Base-by-base conservation (phyloP, 2,113 vertebrate genomes). In the Apistogramma diplotaenia region DNA sequence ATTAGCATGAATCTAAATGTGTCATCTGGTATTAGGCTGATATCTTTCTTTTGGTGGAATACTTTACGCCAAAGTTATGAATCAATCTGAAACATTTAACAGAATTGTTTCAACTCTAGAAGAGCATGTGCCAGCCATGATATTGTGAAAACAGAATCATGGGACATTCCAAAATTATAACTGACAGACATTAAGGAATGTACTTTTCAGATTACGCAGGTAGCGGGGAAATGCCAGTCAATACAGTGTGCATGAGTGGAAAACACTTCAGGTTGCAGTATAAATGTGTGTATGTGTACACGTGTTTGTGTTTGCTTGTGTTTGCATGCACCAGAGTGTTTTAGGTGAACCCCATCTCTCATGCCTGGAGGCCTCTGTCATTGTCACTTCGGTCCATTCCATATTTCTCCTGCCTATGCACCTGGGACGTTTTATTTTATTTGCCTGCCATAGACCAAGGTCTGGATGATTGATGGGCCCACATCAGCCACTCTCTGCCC, bases 351-450 rank as follows among this genome's bases (percentile, higher is more conserved):
- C 79, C 58, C 19, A 35, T 79, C 29, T 81, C 81, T 89, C 79
- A 85, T 78, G 81, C 78, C 83, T 80, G 59, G 40, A 80, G 82
- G 84, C 40, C 73, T 92, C 86, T 76, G 79, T 92, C 90, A 91
- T 84, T 92, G 91, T 93, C 92, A 88, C 82, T 82, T 60, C 1
- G 27, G 81, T 82, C 82, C 78, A 23, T 88, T 90, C 82, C 92
- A 94, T 89, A 92, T 92, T 91, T 91, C 87, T 92, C 88, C 89
- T 80, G 87, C 87, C 80, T 81, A 85, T 87, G 88, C 85, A 89
- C 79, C 89, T 89, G 85, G 77, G 90, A 92, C 88, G 16, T 92
- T 92, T 91, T 89, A 93, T 93, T 92, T 92, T 92, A 92, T 92
- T 94, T 94, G 84, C 88, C 86, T 91, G 90, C 82, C 90, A 80